These are phyloP conservation scores for Craseonycteris thonglongyai DNA, from an alignment of 2,113 vertebrate genomes.

Conservation along the genomic window DNA sequence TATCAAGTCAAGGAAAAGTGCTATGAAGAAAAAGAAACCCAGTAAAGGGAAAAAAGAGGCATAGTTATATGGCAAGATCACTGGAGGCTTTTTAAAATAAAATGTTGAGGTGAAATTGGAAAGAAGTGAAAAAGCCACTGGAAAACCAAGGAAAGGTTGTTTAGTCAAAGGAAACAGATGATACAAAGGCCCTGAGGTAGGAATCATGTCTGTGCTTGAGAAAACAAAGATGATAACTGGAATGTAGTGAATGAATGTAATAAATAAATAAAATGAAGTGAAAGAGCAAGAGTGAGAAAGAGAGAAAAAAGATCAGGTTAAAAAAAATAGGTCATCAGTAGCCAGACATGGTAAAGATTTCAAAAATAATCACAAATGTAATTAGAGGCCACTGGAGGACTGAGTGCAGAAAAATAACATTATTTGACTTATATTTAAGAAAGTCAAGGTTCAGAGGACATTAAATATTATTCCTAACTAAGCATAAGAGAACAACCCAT, in stretches of 20 bases:
- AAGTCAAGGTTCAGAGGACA: neutral
- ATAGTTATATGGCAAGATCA: neutral
- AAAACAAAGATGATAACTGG: neutral
- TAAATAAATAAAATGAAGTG: neutral
- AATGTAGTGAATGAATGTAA: neutral
- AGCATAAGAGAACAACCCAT: neutral
- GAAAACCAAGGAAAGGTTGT: neutral
- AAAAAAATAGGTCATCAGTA: neutral
- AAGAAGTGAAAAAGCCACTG: neutral
- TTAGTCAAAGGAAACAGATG: neutral
- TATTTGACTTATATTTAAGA: neutral
- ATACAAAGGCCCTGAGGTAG: neutral
- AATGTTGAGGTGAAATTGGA: neutral
- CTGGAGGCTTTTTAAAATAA: neutral
- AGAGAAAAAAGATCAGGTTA: neutral
- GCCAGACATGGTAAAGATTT: neutral
- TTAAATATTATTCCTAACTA: neutral
- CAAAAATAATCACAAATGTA: neutral
- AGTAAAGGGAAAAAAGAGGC: neutral
- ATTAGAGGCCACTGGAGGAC: neutral
- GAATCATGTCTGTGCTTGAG: neutral
- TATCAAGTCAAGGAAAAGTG: neutral
- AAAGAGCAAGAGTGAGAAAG: no score
- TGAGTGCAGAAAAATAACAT: neutral
- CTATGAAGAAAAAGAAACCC: neutral